Base-by-base conservation (phyloP, 2,888 invertebrate species). In the Tuberolachnus salignus region DNA sequence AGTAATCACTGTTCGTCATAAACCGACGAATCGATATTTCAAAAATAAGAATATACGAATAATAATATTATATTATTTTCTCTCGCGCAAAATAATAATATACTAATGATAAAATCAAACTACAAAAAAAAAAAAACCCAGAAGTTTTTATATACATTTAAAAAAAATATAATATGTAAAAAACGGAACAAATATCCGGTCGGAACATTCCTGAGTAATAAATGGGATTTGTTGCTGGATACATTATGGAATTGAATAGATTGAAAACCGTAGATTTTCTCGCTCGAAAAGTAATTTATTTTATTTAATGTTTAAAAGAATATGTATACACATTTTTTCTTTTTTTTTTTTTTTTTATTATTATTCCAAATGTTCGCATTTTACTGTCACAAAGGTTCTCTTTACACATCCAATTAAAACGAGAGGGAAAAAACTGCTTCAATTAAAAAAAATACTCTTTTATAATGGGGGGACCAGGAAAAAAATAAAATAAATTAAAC, bases 331-430 rank as follows among this genome's bases (percentile, higher is more conserved):
- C 59, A 19, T 14, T 26, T 8, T 66, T 67, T 67, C 51, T n/a
- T 34, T 6, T n/a, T n/a, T 46, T 23, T 69, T 59, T 57, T 64
- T 51, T 59, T 67, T 19, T 59, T 67, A 26, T 59, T 67, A 26
- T 57, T 49, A 78, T 51, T 59, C 21, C 21, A 42, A 49, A 23
- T 78, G 53, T 74, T 49, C 67, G 19, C 46, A 16, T 78, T 67
- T 78, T 69, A 78, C 78, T 59, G 78, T 69, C 67, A 78, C 78
- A 44, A 59, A 59, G 78, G 69, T 78, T 78, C 78, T 69, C 69
- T 69, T 78, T 78, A 78, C 78, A 78, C 78, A 78, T 78, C 78
- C 78, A 78, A 78, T 78, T 78, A 78, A 78, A 67, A 69, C 66
- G n/a, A 78, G 78, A 69, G 46, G 59, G 51, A 49, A 78, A 69